Conservation (phyloP, 2,888 invertebrate genomes). For the Selenia dentaria region DNA sequence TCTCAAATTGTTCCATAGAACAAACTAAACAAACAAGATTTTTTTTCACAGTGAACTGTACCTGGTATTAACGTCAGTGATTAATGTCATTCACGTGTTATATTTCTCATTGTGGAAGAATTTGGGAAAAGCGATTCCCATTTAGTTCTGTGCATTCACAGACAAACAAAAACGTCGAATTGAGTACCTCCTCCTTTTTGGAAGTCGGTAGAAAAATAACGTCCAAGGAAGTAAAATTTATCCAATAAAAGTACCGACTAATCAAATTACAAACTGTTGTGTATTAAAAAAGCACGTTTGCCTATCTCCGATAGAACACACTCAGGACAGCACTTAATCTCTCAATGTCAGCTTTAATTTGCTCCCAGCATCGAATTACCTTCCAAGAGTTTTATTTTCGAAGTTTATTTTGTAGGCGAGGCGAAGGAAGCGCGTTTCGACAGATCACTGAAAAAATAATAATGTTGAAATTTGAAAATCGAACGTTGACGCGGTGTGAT, state of each 20-base stretch:
- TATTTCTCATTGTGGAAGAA: too few species aligned
- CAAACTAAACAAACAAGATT: too few species aligned
- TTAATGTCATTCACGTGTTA: too few species aligned
- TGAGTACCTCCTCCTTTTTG: too few species aligned
- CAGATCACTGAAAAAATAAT: constrained; percentile 53
- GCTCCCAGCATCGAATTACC: constrained; percentile 76
- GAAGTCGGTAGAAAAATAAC: not conserved
- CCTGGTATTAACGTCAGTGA: too few species aligned
- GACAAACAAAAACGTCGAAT: too few species aligned
- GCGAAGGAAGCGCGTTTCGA: constrained; percentile 74
- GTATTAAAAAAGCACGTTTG: constrained; percentile 45
- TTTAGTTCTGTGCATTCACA: too few species aligned
- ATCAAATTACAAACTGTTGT: constrained; percentile 50
- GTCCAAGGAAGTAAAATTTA: not conserved
- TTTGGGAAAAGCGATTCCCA: too few species aligned
- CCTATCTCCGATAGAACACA: constrained; percentile 55
- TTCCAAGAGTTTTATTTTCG: constrained; percentile 77
- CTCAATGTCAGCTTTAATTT: constrained; percentile 83
- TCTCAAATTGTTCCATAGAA: too few species aligned
- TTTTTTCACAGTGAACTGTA: too few species aligned
- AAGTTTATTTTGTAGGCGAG: constrained; percentile 58
- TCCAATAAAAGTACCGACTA: constrained; percentile 36
- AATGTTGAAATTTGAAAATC: constrained; percentile 42
- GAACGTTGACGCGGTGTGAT: constrained; percentile 13
- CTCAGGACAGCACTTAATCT: constrained; percentile 75